Evolutionary conservation across 1,140 invertebrate genomes (phyloP), one percentile per base, ranked within the genome.

Genomic region (Lutraria rhynchaena): DNA sequence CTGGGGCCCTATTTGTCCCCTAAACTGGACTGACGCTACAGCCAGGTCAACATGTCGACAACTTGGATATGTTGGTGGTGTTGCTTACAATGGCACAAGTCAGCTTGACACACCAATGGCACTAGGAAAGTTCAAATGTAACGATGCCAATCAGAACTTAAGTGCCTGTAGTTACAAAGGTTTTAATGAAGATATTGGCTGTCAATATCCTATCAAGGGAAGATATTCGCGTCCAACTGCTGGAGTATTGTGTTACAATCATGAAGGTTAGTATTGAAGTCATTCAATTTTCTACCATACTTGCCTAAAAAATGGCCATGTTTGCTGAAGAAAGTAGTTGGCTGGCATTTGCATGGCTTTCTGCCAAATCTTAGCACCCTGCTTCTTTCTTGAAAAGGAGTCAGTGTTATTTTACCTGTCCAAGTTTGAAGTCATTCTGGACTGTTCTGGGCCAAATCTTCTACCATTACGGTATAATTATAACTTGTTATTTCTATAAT

Each of bases 1-100:
- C 82, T 87, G 83, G 84, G 86, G 86, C 4, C 86, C 86, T 0
- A 82, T 87, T 1, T 87, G 86, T 60, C 81, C 83, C 55, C 63
- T 37, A 27, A 81, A 75, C 35, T 87, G 86, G 86, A 78, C 74
- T 37, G 81, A 87, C 51, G 35, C 57, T 3, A 78, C 75, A 9
- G 86, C 86, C 11, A 81, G 76, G 15, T 82, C 80, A 24, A 74
- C 86, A 19, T 87, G 86, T 57, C 73, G 71, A 19, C 80, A 83
- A 24, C 61, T 85, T 19, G 76, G 76, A 0, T 85, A 63, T 37
- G 41, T 46, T 3, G 84, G 84, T 44, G 86, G 86, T 5, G 49
- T 85, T 22, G 61, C 73, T 7, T 86, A 61, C 67, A 78, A 71
- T 46, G 81, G 71, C 0, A 57, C 61, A 1, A 75, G 60, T 61